Percentiles rank a stretch among this genome's conserved stretches.
Conservation (phyloP, 2,113 vertebrate genomes). For the Eublepharis macularius region DNA sequence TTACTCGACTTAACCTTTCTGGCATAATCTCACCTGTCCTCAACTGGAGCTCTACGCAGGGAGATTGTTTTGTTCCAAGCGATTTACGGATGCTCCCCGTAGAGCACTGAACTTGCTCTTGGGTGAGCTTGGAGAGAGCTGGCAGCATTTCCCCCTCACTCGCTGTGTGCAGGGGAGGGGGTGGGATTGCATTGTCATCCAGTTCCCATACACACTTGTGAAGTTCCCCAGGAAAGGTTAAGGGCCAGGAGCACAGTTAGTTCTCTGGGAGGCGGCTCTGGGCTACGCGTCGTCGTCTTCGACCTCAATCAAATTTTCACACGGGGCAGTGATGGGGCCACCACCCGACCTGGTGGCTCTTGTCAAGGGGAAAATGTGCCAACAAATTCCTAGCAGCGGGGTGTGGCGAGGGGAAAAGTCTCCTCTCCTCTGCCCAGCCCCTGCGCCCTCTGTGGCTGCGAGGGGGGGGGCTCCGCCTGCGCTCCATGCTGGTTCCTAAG, state of each 20-base stretch:
- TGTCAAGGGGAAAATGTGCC: slow-evolving; percentile 83
- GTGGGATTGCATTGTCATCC: not conserved
- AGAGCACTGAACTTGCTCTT: no score
- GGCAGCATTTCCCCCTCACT: no score
- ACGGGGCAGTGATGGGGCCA: slow-evolving; percentile 79
- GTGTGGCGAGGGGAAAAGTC: slow-evolving; percentile 85
- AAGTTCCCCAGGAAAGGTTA: slow-evolving; percentile 78
- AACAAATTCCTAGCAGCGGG: slow-evolving; percentile 97
- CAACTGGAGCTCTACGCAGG: no score
- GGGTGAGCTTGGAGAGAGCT: no score
- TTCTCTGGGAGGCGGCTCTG: slow-evolving; percentile 75
- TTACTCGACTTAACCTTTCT: no score
- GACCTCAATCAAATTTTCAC: slow-evolving; percentile 94
- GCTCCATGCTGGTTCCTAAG: slow-evolving; percentile 47
- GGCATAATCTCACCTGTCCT: no score
- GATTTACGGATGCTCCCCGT: no score
- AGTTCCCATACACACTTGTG: slow-evolving; percentile 66
- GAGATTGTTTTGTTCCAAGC: no score
- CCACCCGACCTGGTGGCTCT: slow-evolving; percentile 76
- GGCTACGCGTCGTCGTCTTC: slow-evolving; percentile 79
- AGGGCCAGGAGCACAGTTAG: slow-evolving; percentile 68
- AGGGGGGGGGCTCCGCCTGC: slow-evolving; percentile 67
- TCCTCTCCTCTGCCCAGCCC: slow-evolving; percentile 82
- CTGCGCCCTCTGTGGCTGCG: slow-evolving; percentile 73
- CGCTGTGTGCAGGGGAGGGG: no score